Evolutionary conservation across 2,113 vertebrate species (phyloP), one percentile per base, ranked within the genome.

Genomic region (Gobius niger): DNA sequence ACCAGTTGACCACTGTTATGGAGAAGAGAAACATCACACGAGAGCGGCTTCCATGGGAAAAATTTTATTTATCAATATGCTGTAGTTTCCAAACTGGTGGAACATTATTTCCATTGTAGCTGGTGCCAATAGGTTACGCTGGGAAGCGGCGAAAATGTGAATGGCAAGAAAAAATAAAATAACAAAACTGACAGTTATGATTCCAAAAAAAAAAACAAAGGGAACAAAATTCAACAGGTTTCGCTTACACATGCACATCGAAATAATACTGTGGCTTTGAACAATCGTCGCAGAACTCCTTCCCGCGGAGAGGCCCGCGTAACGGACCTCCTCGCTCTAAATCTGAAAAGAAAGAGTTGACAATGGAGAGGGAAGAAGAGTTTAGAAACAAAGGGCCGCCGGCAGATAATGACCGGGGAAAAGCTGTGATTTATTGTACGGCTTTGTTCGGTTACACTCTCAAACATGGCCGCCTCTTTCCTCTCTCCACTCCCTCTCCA

Each of bases 61-160:
- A 94, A 94, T 92, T 95, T 95, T 95, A 95, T 95, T 96, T 93
- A 93, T 95, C 94, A 95, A 95, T 95, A 95, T 94, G 90, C 87
- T 74, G 86, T 90, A 89, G 85, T 92, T 95, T 94, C 94, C 95
- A 94, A 93, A 94, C 90, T 95, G 92, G 90, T 92, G 93, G 94
- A 92, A 93, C 90, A 72, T 88, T 90, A 90, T 89, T 92, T 94
- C 92, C 92, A 91, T 90, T 88, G 87, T 92, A 93, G 94, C 91
- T 91, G 90, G 92, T 91, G 90, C 86, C 86, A 87, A 88, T 85
- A 91, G 87, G 86, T 91, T 90, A 92, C 82, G 88, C 86, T 90
- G 89, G 92, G 92, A 91, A 92, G 92, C 92, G 90, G 88, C 89
- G 78, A 89, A 87, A 76, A 87, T 83, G 89, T 85, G 87, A 87